Evolutionary conservation across 2,797 vertebrate species (phyloP).

Genomic region (Tragelaphus eurycerus): DNA sequence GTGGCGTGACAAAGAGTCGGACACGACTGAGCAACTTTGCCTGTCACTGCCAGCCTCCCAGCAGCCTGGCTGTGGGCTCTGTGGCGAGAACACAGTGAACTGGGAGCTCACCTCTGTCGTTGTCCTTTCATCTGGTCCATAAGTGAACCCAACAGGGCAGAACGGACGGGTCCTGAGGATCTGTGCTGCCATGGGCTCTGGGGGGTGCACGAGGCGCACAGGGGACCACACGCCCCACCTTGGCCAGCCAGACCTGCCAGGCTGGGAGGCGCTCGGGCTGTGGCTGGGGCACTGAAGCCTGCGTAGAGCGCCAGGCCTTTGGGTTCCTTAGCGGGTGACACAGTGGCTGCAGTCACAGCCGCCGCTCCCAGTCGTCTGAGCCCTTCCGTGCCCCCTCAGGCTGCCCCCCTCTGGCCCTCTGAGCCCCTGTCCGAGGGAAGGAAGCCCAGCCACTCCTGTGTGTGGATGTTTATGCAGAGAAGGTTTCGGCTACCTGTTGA

Average conservation of each 20-base stretch:
- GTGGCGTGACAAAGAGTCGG: rapidly evolving
- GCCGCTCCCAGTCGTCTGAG: not conserved
- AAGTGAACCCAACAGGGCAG: not conserved
- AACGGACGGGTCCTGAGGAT: not conserved
- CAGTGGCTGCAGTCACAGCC: not conserved
- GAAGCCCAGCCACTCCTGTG: not conserved
- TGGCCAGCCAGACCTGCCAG: not conserved
- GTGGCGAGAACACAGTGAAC: not conserved
- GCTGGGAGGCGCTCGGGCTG: not conserved
- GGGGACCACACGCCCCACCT: not conserved
- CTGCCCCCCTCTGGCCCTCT: not conserved
- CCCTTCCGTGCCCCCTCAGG: not conserved
- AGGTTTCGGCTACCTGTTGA: not conserved
- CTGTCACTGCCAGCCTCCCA: not conserved
- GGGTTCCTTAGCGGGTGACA: not conserved
- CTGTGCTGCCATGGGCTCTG: rapidly evolving
- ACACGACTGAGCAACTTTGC: not conserved
- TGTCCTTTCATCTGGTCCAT: not conserved
- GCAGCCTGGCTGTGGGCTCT: not conserved
- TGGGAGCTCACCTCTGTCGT: not conserved
- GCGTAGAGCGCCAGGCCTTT: rapidly evolving
- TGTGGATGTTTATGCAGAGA: not conserved
- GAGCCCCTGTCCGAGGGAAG: not conserved
- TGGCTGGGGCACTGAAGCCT: not conserved
- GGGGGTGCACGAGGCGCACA: not conserved